Evolutionary conservation across 2,888 invertebrate genomes (phyloP).

Genomic region (Hermaeophaga mercurialis): DNA sequence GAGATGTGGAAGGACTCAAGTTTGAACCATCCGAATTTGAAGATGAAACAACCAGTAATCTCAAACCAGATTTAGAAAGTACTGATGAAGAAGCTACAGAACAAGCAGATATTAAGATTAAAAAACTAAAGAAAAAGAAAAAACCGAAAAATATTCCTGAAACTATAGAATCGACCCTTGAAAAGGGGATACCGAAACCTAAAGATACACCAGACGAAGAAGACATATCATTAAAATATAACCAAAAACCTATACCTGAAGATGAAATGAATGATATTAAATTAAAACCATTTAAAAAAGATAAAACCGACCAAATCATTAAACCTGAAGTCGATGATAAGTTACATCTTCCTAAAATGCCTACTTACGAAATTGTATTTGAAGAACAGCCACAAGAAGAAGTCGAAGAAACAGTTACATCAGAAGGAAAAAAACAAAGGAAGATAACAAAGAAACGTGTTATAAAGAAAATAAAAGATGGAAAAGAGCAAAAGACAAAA

Average conservation of each 20-base stretch:
- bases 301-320: slow-evolving; percentile 49
- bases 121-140: slow-evolving; percentile 2
- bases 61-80: slow-evolving; percentile 46
- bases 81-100: background rate
- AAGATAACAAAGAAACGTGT: slow-evolving; percentile 41
- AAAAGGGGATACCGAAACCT: slow-evolving; percentile 48
- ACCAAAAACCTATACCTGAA: slow-evolving; percentile 50
- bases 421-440: slow-evolving; percentile 36
- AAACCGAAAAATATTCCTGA: slow-evolving; percentile 6
- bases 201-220: slow-evolving; percentile 49
- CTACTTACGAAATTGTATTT: slow-evolving; percentile 19
- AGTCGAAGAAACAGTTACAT: slow-evolving; percentile 39
- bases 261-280: slow-evolving; percentile 50
- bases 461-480: slow-evolving; percentile 50
- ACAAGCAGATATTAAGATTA: background rate
- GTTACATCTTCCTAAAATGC: background rate
- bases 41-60: slow-evolving; percentile 49
- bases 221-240: slow-evolving; percentile 53
- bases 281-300: slow-evolving; percentile 52
- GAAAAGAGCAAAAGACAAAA: slow-evolving; percentile 52
- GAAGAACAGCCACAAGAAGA: slow-evolving; percentile 43
- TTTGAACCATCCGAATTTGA: slow-evolving; percentile 52
- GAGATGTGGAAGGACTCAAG: slow-evolving; percentile 52
- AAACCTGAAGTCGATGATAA: slow-evolving; percentile 11
- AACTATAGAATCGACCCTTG: slow-evolving; percentile 44